Conservation (phyloP, 2,888 invertebrate genomes). For the Carpatolechia fugitivella region DNA sequence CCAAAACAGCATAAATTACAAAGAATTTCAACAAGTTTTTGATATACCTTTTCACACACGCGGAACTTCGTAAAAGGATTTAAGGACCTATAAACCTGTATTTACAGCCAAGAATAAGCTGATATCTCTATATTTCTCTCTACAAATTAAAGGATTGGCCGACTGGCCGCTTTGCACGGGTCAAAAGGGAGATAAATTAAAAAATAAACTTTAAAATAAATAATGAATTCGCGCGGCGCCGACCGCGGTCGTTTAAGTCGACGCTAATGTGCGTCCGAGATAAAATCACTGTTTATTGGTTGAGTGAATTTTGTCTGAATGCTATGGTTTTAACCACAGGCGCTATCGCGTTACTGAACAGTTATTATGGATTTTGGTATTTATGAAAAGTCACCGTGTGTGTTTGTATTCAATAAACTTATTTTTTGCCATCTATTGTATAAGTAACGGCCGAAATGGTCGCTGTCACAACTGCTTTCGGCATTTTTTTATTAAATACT, state of each 20-base stretch:
- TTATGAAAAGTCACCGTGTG: conserved; percentile 11
- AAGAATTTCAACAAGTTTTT: neutral
- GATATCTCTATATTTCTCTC: conserved; percentile 1
- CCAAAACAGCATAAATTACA: neutral
- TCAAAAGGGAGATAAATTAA: conserved; percentile 30
- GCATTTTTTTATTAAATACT: no score
- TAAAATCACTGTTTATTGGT: conserved; percentile 40
- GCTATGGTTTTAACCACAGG: neutral
- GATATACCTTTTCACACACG: neutral
- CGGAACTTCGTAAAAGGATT: conserved; percentile 1
- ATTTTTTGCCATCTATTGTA: no score
- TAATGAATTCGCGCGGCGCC: conserved; percentile 7
- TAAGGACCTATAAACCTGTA: conserved; percentile 2
- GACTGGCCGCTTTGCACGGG: conserved; percentile 5
- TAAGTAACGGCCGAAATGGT: no score
- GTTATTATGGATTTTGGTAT: no score
- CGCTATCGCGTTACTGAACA: neutral
- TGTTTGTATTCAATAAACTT: no score
- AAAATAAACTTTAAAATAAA: conserved; percentile 7
- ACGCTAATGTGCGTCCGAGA: conserved; percentile 36
- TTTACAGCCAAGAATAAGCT: neutral
- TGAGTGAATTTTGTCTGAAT: neutral
- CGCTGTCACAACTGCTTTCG: no score
- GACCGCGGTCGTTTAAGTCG: conserved; percentile 23
- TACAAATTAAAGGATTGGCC: conserved; percentile 1